A percentile compares a stretch with the other conserved stretches of the same genome.
These are phyloP conservation scores for Hyposmocoma kahamanoa DNA, from an alignment of 1,140 invertebrate genomes.

Conservation along the genomic window DNA sequence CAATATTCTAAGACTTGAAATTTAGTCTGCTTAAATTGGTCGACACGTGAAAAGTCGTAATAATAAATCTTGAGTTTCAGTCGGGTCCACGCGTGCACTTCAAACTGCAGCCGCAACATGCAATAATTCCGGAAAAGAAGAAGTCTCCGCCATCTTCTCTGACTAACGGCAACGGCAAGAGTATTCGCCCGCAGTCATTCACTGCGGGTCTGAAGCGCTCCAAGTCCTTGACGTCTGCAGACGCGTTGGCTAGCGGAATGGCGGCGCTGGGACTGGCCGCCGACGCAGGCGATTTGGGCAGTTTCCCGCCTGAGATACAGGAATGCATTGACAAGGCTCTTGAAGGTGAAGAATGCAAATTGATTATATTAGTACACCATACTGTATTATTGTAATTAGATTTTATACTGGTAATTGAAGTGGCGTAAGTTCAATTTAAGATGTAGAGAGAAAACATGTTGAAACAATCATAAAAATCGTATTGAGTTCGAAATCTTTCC, in stretches of 20 bases:
- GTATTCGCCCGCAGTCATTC: constrained; percentile 49
- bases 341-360: constrained; percentile 76
- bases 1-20: no score
- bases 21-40: no score
- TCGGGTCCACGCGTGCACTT: constrained; percentile 74
- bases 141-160: constrained; percentile 61
- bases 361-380: no score
- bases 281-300: constrained; percentile 82
- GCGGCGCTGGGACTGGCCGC: constrained; percentile 75
- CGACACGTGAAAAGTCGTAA: no score
- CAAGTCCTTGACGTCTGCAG: constrained; percentile 85
- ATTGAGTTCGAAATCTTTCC: no score
- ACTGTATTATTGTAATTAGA: no score
- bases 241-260: constrained; percentile 78
- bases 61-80: no score
- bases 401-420: no score
- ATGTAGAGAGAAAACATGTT: no score
- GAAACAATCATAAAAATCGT: no score
- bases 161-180: constrained; percentile 56
- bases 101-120: constrained; percentile 65
- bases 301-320: constrained; percentile 82
- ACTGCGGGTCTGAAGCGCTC: constrained; percentile 82
- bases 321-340: constrained; percentile 81
- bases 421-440: no score
- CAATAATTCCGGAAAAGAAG: constrained; percentile 59